Percentiles rank a stretch among this genome's conserved stretches.
Conservation (phyloP, 2,113 vertebrate species). For the Leucosticte australis region DNA sequence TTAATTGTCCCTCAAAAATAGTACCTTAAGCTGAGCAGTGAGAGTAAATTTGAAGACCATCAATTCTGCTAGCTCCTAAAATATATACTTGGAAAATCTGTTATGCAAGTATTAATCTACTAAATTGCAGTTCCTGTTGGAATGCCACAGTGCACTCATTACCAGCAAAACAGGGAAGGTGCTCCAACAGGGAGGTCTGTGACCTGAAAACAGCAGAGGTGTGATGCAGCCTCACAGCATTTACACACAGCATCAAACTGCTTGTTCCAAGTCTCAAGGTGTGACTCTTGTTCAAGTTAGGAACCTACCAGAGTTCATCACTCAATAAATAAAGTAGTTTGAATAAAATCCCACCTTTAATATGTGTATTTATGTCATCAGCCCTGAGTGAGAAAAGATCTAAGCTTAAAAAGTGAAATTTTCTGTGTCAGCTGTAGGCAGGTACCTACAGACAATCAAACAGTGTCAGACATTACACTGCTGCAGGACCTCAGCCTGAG, state of each 20-base stretch:
- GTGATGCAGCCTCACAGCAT: rapidly evolving
- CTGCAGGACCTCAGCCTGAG: not conserved
- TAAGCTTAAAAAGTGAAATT: not conserved
- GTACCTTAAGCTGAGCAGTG: not conserved
- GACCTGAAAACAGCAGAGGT: not conserved
- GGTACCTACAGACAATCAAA: not conserved
- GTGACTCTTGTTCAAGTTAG: not conserved
- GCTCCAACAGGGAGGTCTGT: not conserved
- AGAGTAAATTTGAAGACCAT: not conserved
- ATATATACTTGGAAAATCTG: not conserved
- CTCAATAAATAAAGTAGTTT: not conserved
- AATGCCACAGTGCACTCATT: not conserved
- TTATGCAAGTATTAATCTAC: not conserved
- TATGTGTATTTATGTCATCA: not conserved
- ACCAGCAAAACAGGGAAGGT: rapidly evolving
- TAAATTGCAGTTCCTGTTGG: not conserved
- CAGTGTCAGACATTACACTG: not conserved
- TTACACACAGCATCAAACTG: not conserved
- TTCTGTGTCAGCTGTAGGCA: not conserved
- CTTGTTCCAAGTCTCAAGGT: not conserved
- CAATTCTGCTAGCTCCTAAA: not conserved
- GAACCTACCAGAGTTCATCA: not conserved
- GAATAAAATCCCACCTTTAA: not conserved
- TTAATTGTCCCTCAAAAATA: not conserved
- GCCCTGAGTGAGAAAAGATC: not conserved